phyloP scores from a whole-genome alignment of 2,797 vertebrate genomes.

The Microchirus variegatus region DNA sequence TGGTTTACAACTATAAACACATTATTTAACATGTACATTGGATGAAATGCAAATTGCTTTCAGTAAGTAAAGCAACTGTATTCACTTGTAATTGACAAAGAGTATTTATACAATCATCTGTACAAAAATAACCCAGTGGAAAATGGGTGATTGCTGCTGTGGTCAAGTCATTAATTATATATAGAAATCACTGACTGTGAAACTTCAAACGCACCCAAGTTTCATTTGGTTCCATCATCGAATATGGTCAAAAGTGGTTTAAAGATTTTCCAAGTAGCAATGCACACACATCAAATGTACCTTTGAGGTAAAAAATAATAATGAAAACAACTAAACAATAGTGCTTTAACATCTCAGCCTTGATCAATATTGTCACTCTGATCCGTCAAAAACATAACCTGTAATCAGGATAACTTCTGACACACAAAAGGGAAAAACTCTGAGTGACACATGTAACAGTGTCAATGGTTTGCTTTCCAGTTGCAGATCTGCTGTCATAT shows the following conservation, averaged over 20 bases:
- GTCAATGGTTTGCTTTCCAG: conserved; percentile 25
- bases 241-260: conserved; percentile 37
- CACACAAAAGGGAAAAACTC: conserved; percentile 5
- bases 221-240: conserved; percentile 23
- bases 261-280: conserved; percentile 38
- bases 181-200: conserved; percentile 14
- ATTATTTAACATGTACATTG: conserved; percentile 1
- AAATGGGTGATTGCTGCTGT: conserved; percentile 8
- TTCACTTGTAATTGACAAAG: conserved; percentile 15
- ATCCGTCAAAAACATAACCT: conserved; percentile 25
- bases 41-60: conserved; percentile 24
- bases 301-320: conserved; percentile 24
- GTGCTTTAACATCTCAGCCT: conserved; percentile 22
- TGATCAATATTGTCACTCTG: conserved; percentile 6
- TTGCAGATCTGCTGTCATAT: conserved; percentile 15
- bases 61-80: conserved; percentile 11
- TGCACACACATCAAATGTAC: conserved; percentile 25
- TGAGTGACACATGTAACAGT: conserved; percentile 20
- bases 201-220: conserved; percentile 6
- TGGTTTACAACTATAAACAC: conserved; percentile 13
- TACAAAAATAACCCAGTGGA: conserved; percentile 45
- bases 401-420: conserved; percentile 5
- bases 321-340: conserved; percentile 17
- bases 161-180: conserved; percentile 22
- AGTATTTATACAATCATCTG: conserved; percentile 35